These are phyloP conservation scores for Acanthosepion lycidas DNA, from an alignment of 2,888 invertebrate species.

Conservation along the genomic window DNA sequence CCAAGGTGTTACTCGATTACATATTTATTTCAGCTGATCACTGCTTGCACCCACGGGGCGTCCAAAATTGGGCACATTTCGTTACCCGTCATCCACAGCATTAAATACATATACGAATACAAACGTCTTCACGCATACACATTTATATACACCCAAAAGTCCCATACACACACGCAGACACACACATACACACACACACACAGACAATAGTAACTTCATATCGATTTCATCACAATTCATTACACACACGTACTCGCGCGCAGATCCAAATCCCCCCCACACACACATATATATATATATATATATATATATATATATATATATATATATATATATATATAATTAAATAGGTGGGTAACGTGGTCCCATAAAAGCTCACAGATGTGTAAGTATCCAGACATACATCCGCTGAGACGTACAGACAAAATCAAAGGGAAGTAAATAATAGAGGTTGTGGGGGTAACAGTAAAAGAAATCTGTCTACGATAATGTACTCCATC, in stretches of 20 bases:
- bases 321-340: too few species aligned
- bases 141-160: background rate
- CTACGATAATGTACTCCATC: too few species aligned
- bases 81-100: background rate
- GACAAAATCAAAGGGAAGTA: too few species aligned
- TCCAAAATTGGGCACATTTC: conserved; percentile 33
- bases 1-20: conserved; percentile 16
- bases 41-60: background rate
- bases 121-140: background rate
- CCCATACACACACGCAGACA: background rate
- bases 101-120: background rate
- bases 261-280: background rate
- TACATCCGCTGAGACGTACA: too few species aligned
- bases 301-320: too few species aligned
- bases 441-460: too few species aligned
- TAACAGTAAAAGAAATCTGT: too few species aligned
- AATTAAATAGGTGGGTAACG: too few species aligned
- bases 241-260: background rate
- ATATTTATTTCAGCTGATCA: conserved; percentile 33
- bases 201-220: background rate
- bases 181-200: background rate
- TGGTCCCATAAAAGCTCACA: too few species aligned
- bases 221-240: background rate
- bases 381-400: too few species aligned
- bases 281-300: background rate